Evolutionary conservation across 1,140 invertebrate species (phyloP).

Genomic region (Penaeus chinensis): DNA sequence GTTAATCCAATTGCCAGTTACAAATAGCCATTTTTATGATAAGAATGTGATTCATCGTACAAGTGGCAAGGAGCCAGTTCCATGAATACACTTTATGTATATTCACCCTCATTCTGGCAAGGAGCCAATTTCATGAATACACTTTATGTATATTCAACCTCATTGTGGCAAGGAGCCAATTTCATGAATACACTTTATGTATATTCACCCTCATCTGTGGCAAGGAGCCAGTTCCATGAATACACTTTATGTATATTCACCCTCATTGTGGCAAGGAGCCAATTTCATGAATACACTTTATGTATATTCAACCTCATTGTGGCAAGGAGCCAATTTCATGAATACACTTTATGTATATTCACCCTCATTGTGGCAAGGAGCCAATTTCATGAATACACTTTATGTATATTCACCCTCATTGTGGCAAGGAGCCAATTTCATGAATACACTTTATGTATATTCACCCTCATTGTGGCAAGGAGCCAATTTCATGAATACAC

Average conservation of each 20-base stretch:
- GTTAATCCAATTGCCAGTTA: too few species aligned
- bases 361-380: too few species aligned
- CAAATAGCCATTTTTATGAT: neutral
- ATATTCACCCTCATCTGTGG: neutral
- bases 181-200: neutral
- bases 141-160: neutral
- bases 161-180: slow-evolving; percentile 20
- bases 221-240: slow-evolving; percentile 4
- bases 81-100: slow-evolving; percentile 6
- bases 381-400: too few species aligned
- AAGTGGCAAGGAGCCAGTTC: slow-evolving; percentile 19
- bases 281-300: neutral
- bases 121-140: neutral
- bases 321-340: slow-evolving; percentile 15
- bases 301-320: neutral
- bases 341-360: too few species aligned
- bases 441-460: too few species aligned
- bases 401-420: too few species aligned
- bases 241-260: too few species aligned
- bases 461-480: too few species aligned
- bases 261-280: slow-evolving; percentile 19
- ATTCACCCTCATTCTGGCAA: neutral
- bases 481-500: too few species aligned
- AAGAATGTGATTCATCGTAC: neutral
- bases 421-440: too few species aligned